Evolutionary conservation across 2,113 vertebrate species (phyloP).

Genomic region (Spea multiplicata): DNA sequence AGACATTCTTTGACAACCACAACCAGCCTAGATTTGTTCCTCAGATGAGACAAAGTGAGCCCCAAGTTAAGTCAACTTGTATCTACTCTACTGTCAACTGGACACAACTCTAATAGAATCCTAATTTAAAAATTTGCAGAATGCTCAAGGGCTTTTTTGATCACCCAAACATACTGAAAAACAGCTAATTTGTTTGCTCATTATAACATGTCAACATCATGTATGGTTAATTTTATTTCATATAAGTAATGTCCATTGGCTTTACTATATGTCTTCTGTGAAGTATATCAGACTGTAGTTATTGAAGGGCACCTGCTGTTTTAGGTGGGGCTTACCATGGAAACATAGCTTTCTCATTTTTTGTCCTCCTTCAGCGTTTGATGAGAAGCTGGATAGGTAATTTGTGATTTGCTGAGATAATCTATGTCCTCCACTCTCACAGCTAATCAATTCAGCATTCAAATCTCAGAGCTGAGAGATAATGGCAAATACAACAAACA

Average conservation of each 20-base stretch:
- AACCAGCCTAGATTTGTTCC: too few species aligned
- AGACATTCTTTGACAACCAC: too few species aligned
- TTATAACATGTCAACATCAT: too few species aligned
- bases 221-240: too few species aligned
- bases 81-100: too few species aligned
- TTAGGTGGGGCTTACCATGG: slow-evolving; percentile 16
- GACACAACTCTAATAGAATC: too few species aligned
- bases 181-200: too few species aligned
- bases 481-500: neutral
- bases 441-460: slow-evolving; percentile 19
- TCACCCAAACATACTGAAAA: too few species aligned
- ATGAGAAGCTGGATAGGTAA: slow-evolving; percentile 12
- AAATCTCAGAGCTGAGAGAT: neutral
- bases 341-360: slow-evolving; percentile 10
- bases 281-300: neutral
- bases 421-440: slow-evolving; percentile 1
- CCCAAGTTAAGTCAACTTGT: too few species aligned
- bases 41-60: too few species aligned
- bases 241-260: neutral
- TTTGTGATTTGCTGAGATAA: slow-evolving; percentile 16
- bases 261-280: neutral
- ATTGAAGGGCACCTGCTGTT: neutral
- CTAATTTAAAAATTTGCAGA: too few species aligned
- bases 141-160: too few species aligned
- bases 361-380: slow-evolving; percentile 3